phyloP scores from a whole-genome alignment of 1,140 invertebrate species.

The Solen grandis region DNA sequence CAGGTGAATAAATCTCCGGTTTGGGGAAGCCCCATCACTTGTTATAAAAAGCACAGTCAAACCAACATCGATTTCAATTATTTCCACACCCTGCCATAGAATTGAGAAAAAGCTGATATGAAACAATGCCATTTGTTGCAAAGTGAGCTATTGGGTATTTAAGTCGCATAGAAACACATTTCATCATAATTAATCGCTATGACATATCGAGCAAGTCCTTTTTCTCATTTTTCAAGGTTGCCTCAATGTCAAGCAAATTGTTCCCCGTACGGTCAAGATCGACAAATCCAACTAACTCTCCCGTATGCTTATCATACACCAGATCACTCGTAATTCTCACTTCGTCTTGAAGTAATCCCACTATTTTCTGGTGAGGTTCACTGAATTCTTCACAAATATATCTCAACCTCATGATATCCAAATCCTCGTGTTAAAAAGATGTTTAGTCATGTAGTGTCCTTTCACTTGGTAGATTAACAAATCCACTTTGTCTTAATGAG shows the following conservation, averaged over 20 bases:
- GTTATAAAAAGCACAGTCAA: not conserved
- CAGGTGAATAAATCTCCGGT: constrained; percentile 3
- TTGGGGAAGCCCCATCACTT: constrained; percentile 20
- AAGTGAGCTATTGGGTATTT: constrained; percentile 28
- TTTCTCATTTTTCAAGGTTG: not conserved
- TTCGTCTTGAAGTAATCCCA: not conserved
- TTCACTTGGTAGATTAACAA: constrained; percentile 42
- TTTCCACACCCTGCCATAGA: not conserved
- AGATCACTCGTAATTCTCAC: not conserved
- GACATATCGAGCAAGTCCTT: constrained; percentile 11
- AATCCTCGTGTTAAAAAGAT: constrained; percentile 1
- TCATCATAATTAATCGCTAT: not conserved
- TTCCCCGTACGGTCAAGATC: not conserved
- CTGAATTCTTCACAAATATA: not conserved
- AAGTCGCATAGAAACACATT: not conserved
- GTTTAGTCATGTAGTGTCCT: constrained; percentile 37
- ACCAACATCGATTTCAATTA: constrained; percentile 9
- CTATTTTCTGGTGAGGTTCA: not conserved
- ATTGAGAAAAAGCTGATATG: constrained; percentile 32
- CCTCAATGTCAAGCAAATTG: not conserved
- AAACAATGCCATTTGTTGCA: constrained; percentile 10
- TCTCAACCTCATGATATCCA: constrained; percentile 1
- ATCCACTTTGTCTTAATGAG: constrained; percentile 17
- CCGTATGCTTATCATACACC: constrained; percentile 7
- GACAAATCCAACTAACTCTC: not conserved